Evolutionary conservation across 2,113 vertebrate species (phyloP).

Genomic region (Ochotona princeps): DNA sequence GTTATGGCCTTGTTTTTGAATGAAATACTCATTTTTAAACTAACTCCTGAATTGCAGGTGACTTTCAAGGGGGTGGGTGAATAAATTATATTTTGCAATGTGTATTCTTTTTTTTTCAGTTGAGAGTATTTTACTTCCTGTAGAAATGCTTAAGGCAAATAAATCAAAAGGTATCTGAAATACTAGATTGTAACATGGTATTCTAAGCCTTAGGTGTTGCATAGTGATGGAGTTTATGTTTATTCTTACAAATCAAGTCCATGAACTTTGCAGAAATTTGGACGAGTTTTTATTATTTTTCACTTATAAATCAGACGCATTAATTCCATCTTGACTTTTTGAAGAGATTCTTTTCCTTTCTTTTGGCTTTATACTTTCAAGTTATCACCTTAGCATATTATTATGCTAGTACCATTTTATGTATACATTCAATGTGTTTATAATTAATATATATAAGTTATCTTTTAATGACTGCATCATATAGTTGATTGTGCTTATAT

Average conservation of each 20-base stretch:
- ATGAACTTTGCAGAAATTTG: background rate
- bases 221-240: background rate
- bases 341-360: background rate
- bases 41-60: conserved; percentile 14
- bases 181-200: background rate
- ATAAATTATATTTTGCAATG: background rate
- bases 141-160: background rate
- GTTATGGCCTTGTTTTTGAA: background rate
- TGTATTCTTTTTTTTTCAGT: background rate
- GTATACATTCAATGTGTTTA: background rate
- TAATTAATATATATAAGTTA: background rate
- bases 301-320: background rate
- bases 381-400: background rate
- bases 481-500: background rate
- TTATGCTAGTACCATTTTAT: background rate
- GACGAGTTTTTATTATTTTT: background rate
- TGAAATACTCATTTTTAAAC: background rate
- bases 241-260: background rate
- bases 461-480: background rate
- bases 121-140: background rate
- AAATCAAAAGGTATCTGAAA: conserved; percentile 15
- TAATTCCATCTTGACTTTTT: conserved; percentile 35
- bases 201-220: background rate
- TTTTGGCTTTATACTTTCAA: background rate
- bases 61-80: background rate